Evolutionary conservation across 2,797 vertebrate genomes (phyloP).

Genomic region (Meriones psammophilus): DNA sequence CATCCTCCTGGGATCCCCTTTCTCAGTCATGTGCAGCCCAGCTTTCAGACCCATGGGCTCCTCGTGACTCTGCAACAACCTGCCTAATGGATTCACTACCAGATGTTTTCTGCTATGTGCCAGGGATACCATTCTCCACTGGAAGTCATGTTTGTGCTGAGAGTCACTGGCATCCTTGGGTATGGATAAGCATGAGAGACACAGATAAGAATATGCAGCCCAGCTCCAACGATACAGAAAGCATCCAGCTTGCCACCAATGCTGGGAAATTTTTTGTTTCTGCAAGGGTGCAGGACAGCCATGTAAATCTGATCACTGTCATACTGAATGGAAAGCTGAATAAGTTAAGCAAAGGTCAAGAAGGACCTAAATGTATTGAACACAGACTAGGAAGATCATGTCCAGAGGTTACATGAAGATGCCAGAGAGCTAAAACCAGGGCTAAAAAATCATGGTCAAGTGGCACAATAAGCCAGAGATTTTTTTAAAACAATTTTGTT

Average conservation of each 20-base stretch:
- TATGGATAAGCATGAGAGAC: not conserved
- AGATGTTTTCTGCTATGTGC: slow-evolving; percentile 79
- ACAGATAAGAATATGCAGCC: slow-evolving; percentile 5
- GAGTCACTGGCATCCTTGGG: not conserved
- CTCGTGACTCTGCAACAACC: not conserved
- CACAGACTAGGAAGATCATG: not conserved
- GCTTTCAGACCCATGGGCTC: slow-evolving; percentile 66
- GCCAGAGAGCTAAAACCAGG: not conserved
- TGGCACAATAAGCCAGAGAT: not conserved
- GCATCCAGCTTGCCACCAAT: not conserved
- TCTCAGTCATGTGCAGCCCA: slow-evolving; percentile 25
- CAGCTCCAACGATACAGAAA: not conserved
- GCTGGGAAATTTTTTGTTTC: not conserved
- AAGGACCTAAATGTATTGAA: no score
- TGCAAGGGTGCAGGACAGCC: not conserved
- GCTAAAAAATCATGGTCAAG: not conserved
- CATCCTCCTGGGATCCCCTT: slow-evolving; percentile 40
- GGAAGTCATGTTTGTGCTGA: slow-evolving; percentile 10
- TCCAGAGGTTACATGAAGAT: rapidly evolving
- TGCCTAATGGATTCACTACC: slow-evolving; percentile 77
- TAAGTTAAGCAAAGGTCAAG: not conserved
- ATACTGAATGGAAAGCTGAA: not conserved
- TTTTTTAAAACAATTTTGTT: not conserved
- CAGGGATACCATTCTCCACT: slow-evolving; percentile 46
- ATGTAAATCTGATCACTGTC: not conserved